Base-by-base conservation (phyloP, 2,797 vertebrate genomes). In the Champsocephalus esox region DNA sequence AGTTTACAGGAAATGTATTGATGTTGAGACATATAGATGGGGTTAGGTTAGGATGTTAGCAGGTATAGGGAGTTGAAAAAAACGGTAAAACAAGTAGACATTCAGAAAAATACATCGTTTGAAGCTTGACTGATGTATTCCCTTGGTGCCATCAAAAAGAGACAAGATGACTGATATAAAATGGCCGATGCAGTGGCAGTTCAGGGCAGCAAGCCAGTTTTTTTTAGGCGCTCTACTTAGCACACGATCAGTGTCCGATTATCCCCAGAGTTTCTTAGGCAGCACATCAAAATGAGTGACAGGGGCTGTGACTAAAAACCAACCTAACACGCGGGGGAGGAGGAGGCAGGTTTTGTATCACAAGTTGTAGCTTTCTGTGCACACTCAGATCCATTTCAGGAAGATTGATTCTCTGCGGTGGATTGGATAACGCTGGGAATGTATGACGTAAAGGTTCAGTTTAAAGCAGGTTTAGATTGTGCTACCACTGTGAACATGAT, bases 391-490 rank as follows among this genome's bases (percentile, higher is more conserved):
- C 63, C 62, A 70, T 62, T 50, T 69, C 66, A 69, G 51, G 43
- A 54, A 19, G 76, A 70, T 66, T 43, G 66, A 84, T 65, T 68
- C 75, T 73, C 60, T 68, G 51, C 1, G 59, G 73, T 16, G 69
- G 77, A 62, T 76, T 7, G 54, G 73, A 12, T 79, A 70, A 80
- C 73, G 13, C 32, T 56, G 56, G 60, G 57, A 77, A 78, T 32
- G 56, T 17, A 1, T 55, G 70, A 73, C 48, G 48, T 68, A 6
- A n/a, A 7, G 32, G 28, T 44, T 82, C 57, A 4, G 16, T 9
- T 50, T 50, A 17, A 71, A 55, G 19, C 55, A 1, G 12, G 14
- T 60, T 28, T 46, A 59, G 17, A 3, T 50, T 46, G 44, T 52
- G 66, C n/a, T 66, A 32, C 0, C 24, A 5, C 34, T 32, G 50